Evolutionary conservation across 2,888 invertebrate genomes (phyloP).

Genomic region (Zaprionus bogoriensis): DNA sequence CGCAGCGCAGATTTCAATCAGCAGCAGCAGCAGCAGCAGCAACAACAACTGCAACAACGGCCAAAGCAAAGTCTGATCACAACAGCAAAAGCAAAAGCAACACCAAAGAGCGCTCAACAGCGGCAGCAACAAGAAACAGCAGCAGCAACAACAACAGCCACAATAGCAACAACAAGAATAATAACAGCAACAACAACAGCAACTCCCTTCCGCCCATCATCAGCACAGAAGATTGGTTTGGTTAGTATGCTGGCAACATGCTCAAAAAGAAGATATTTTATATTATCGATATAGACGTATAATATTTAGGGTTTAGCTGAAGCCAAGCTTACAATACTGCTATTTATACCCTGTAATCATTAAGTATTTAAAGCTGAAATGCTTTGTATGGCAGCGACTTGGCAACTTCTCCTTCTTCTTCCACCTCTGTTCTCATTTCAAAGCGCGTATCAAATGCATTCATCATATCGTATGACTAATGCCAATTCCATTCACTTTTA

Average conservation of each 20-base stretch:
- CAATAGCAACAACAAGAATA: constrained; percentile 15
- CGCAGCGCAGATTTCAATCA: constrained; percentile 72
- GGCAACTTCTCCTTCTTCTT: background rate
- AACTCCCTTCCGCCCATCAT: constrained; percentile 55
- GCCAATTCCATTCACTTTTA: background rate
- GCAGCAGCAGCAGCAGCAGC: constrained; percentile 23
- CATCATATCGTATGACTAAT: background rate
- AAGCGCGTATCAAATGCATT: background rate
- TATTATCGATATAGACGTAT: too few species aligned
- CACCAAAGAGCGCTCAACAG: constrained; percentile 39
- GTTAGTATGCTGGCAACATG: constrained; percentile 64
- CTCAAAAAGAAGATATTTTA: background rate
- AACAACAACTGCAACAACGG: constrained; percentile 12
- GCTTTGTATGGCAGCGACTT: too few species aligned
- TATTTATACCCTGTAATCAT: too few species aligned
- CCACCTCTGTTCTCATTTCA: background rate
- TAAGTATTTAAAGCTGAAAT: too few species aligned
- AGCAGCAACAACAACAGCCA: constrained; percentile 21
- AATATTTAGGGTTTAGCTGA: too few species aligned
- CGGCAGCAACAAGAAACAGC: constrained; percentile 19
- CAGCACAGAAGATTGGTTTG: constrained; percentile 76
- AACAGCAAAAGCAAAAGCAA: constrained; percentile 24
- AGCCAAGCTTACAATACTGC: too few species aligned
- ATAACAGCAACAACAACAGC: constrained; percentile 24
- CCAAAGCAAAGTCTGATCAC: constrained; percentile 41